Evolutionary conservation across 2,113 vertebrate species (phyloP).

Genomic region (Rhagologus leucostigma): DNA sequence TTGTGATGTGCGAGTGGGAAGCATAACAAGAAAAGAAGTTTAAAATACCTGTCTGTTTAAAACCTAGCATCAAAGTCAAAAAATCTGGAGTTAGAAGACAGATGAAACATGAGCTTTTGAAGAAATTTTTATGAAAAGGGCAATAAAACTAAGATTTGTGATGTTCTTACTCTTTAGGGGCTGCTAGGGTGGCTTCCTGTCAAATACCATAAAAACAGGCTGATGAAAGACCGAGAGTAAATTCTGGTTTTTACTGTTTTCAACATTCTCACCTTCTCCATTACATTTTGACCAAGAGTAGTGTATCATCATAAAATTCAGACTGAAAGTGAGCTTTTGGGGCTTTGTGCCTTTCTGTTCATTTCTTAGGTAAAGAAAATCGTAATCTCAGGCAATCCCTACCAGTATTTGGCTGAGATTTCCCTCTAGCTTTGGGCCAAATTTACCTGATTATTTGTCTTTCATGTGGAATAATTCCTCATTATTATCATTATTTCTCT

Average conservation of each 20-base stretch:
- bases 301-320: background rate
- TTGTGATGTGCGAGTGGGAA: background rate
- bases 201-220: background rate
- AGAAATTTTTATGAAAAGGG: background rate
- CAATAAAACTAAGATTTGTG: slow-evolving; percentile 5
- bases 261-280: background rate
- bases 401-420: background rate
- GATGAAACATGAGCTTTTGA: background rate
- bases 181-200: background rate
- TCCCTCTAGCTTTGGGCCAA: background rate
- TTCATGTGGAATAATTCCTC: background rate
- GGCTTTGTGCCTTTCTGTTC: background rate
- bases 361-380: background rate
- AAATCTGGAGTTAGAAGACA: background rate
- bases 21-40: background rate
- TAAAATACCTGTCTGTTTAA: background rate
- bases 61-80: background rate
- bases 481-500: background rate
- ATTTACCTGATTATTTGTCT: background rate
- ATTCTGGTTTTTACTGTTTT: background rate
- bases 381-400: background rate
- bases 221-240: background rate
- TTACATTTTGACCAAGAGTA: background rate
- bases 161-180: background rate
- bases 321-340: background rate